Conservation (phyloP, 2,113 vertebrate species). For the Tympanuchus pallidicinctus region DNA sequence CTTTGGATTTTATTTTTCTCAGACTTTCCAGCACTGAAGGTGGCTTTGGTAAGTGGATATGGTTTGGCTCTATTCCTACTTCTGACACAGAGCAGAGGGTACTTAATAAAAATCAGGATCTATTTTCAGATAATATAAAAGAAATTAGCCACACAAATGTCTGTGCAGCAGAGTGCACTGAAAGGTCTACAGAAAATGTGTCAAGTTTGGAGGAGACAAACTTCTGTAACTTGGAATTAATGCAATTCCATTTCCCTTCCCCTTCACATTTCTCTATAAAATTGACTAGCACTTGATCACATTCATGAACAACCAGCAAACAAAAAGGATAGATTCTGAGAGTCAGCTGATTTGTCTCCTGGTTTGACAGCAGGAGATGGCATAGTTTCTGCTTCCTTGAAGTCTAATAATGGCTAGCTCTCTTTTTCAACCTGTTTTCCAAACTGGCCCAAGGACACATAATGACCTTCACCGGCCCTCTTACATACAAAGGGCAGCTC, state of each 20-base stretch:
- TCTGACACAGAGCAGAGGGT: not conserved
- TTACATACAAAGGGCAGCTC: not conserved
- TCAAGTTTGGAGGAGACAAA: not conserved
- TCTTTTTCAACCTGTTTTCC: not conserved
- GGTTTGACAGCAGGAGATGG: not conserved
- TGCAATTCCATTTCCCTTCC: not conserved
- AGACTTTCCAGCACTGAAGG: not conserved
- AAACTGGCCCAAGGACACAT: not conserved
- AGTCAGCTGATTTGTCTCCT: not conserved
- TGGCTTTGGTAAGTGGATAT: not conserved
- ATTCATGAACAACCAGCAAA: not conserved
- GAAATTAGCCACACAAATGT: not conserved
- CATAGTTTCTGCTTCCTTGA: not conserved
- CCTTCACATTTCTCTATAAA: not conserved
- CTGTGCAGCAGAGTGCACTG: not conserved
- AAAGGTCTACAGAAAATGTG: not conserved
- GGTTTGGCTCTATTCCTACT: not conserved
- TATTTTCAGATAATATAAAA: slow-evolving; percentile 13
- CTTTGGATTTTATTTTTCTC: not conserved
- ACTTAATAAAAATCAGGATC: not conserved
- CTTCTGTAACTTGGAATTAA: not conserved
- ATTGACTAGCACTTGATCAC: not conserved
- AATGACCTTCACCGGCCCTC: not conserved
- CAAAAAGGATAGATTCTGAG: not conserved
- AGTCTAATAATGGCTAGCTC: not conserved